Base-by-base conservation (phyloP, 2,113 vertebrate species). In the Takifugu bimaculatus region DNA sequence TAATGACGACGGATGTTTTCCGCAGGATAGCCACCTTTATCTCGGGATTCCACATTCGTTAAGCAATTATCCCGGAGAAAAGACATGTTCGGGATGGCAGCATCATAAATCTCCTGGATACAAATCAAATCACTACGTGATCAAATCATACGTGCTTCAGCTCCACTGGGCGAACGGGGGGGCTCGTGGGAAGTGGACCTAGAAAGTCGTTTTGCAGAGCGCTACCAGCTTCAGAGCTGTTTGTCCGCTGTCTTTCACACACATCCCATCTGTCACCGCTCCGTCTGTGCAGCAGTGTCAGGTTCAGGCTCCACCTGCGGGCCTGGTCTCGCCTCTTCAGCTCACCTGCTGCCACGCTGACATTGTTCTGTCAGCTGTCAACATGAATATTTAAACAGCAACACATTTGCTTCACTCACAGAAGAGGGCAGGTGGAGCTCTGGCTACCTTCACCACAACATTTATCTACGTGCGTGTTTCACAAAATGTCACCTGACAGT, bases 361-460 rank as follows among this genome's bases (percentile, higher is more conserved):
- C 80, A 83, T 83, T 85, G 87, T 84, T 72, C 73, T 64, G 61
- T 68, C 62, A 74, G 75, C 70, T 80, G 70, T 68, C 72, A 71
- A 61, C 57, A 73, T 88, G 50, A 81, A 88, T 88, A 85, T 85
- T 86, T 88, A 64, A 89, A 66, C 64, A 45, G 65, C 13, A 42
- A 39, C 35, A 39, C 35, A 11, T 11, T 39, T 39, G 2, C 7
- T 39, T 39, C 35, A 9, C 35, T 39, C 4, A 39, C 35, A 39
- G 35, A 11, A 39, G 35, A 39, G 35, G 29, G 35, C 7, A 39
- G 35, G 35, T 2, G 35, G 35, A 39, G 45, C 45, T 15, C 14
- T 12, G 10, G 14, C 12, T n/a, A n/a, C 45, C 2, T 13, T n/a
- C 10, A 0, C 13, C 45, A 15, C 13, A 4, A 14, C n/a, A n/a